Evolutionary conservation across 2,113 vertebrate genomes (phyloP).

Genomic region (Aegotheles bennettii): DNA sequence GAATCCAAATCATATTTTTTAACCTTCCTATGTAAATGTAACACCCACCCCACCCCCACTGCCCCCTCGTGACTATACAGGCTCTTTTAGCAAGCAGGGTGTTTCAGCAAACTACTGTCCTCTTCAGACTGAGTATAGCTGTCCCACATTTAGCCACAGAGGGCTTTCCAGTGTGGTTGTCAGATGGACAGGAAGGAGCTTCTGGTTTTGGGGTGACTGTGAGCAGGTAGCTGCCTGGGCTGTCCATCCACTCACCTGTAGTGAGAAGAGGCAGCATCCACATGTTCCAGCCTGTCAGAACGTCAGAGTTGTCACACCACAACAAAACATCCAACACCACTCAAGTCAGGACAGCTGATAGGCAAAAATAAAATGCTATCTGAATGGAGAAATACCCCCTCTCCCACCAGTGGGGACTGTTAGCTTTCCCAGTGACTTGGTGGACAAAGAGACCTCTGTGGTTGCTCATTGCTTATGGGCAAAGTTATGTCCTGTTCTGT

Average conservation of each 20-base stretch:
- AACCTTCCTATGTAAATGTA: background rate
- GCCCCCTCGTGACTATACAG: background rate
- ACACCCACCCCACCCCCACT: background rate
- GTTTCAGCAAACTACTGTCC: background rate
- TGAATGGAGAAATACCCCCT: background rate
- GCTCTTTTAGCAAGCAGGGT: background rate
- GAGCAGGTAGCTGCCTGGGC: background rate
- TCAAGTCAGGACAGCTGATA: background rate
- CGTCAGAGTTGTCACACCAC: background rate
- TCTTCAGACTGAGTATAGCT: background rate
- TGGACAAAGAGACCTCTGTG: background rate
- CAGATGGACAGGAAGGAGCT: background rate
- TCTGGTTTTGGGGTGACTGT: background rate
- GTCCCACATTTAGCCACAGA: accelerated
- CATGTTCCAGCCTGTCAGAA: too few relatives aligned
- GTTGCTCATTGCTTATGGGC: background rate
- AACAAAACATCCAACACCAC: background rate
- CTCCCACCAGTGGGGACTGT: background rate
- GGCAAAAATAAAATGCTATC: background rate
- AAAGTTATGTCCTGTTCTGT: background rate
- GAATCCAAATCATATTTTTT: background rate
- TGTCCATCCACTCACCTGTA: background rate
- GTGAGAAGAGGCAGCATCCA: background rate
- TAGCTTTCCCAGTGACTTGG: background rate
- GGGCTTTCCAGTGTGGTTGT: background rate